These are phyloP conservation scores for Dunckerocampus dactyliophorus DNA, from an alignment of 2,113 vertebrate species.

Conservation along the genomic window DNA sequence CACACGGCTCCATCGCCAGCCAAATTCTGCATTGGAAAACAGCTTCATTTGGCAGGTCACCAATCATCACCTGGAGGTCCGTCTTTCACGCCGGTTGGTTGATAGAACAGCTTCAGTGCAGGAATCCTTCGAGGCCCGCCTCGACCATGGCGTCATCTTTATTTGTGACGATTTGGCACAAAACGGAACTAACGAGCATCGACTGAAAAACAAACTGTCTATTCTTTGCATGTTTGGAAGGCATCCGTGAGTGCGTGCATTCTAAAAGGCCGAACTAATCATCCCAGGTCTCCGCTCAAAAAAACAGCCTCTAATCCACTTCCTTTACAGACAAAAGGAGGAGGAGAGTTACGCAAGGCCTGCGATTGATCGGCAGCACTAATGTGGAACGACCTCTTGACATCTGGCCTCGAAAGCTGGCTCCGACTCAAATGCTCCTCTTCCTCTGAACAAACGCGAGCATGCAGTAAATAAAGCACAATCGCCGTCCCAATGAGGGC, in stretches of 20 bases:
- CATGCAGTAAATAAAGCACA: constrained; percentile 52
- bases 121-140: constrained; percentile 14
- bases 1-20: constrained; percentile 11
- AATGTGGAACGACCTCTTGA: constrained; percentile 69
- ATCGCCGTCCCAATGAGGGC: constrained; percentile 18
- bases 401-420: constrained; percentile 62
- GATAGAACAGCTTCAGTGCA: constrained; percentile 23
- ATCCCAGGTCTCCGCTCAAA: constrained; percentile 58
- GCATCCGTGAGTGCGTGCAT: constrained; percentile 62
- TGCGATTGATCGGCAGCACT: constrained; percentile 67
- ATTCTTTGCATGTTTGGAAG: constrained; percentile 52
- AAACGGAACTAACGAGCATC: constrained; percentile 45
- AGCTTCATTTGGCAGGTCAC: constrained; percentile 24
- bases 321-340: constrained; percentile 67
- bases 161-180: constrained; percentile 31
- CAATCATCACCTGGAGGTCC: constrained; percentile 28
- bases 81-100: constrained; percentile 25
- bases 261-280: constrained; percentile 69
- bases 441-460: constrained; percentile 51
- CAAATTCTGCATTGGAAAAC: constrained; percentile 26
- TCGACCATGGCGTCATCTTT: constrained; percentile 23
- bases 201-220: constrained; percentile 45
- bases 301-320: constrained; percentile 66
- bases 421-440: constrained; percentile 53
- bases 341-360: constrained; percentile 66